phyloP scores from a whole-genome alignment of 2,888 invertebrate species.

The Zaprionus obscuricornis region DNA sequence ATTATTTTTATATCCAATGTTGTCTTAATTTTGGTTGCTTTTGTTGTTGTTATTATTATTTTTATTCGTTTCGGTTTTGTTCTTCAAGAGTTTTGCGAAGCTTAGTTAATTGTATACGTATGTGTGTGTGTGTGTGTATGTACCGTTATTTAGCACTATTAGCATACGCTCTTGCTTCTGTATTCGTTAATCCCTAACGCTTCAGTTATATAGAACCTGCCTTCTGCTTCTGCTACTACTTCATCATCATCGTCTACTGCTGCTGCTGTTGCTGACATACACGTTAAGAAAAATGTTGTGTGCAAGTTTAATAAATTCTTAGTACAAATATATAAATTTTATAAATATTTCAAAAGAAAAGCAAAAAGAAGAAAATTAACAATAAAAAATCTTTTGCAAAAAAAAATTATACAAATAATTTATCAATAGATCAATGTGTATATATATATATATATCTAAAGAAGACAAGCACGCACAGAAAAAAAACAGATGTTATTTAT shows the following conservation, averaged over 20 bases:
- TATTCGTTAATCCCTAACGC: constrained; percentile 43
- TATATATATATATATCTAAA: too few relatives aligned
- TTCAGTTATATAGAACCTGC: constrained; percentile 11
- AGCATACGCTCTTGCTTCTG: constrained; percentile 47
- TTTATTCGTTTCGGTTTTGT: constrained; percentile 25
- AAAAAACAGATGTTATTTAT: constrained; percentile 13
- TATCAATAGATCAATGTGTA: too few relatives aligned
- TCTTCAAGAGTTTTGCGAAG: constrained; percentile 46
- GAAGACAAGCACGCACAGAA: constrained; percentile 24
- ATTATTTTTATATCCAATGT: constrained; percentile 29
- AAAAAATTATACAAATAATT: too few relatives aligned
- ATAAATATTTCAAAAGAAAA: not conserved
- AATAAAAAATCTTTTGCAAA: too few relatives aligned
- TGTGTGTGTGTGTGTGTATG: constrained; percentile 27
- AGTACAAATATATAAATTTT: too few relatives aligned
- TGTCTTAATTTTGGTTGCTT: constrained; percentile 43
- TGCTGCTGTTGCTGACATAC: constrained; percentile 18
- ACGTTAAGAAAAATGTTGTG: constrained; percentile 30
- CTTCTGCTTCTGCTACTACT: not conserved
- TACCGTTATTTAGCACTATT: constrained; percentile 52
- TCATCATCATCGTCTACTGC: too few relatives aligned
- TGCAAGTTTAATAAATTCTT: constrained; percentile 43
- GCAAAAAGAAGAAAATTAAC: too few relatives aligned
- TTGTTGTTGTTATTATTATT: constrained; percentile 29
- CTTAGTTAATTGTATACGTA: constrained; percentile 35